Base-by-base conservation (phyloP, 2,113 vertebrate genomes). In the human (Homo sapiens) region DNA sequence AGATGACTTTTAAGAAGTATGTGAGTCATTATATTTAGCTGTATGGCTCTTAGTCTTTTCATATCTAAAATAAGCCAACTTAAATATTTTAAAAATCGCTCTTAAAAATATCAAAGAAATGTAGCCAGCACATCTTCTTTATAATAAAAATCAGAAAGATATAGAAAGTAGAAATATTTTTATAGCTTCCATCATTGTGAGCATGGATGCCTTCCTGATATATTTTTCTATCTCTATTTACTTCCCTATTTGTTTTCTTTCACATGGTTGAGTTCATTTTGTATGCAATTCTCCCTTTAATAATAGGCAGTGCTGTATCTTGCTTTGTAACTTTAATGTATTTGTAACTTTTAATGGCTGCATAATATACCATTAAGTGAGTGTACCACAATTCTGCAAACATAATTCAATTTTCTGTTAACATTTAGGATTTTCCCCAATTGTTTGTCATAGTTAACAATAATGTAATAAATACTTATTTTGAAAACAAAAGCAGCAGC, bases 101-200 rank as follows among this genome's bases (percentile, higher is more conserved):
- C 45, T 89, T 76, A 94, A 73, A 59, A 70, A 43, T 78, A 35
- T 87, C 2, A 52, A 38, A 43, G 66, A 93, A 68, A 93, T 75
- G 80, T 9, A 85, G 38, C 59, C 75, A 81, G 16, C 48, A 72
- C 12, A 23, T 88, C 20, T 9, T 30, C 48, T 96, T 83, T 93
- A 27, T 79, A 72, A 79, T 64, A 96, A 55, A 70, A 83, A 83
- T 91, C 30, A 79, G 52, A 94, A 93, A 89, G 59, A 82, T 55
- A 8, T 9, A 82, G n/a, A 38, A 93, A 55, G 59, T 70, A 72
- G 38, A 96, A 82, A 27, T 70, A 70, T 23, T 90, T 92, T 92
- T 59, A 32, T 16, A 73, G 16, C 22, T 90, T 85, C n/a, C 30
- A 20, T 22, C 35, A 68, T 80, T 79, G 22, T 85, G 23, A 80